Percentiles rank a stretch among this genome's conserved stretches.
phyloP scores from a whole-genome alignment of 2,888 invertebrate species.

The Drosophila paramelanica region DNA sequence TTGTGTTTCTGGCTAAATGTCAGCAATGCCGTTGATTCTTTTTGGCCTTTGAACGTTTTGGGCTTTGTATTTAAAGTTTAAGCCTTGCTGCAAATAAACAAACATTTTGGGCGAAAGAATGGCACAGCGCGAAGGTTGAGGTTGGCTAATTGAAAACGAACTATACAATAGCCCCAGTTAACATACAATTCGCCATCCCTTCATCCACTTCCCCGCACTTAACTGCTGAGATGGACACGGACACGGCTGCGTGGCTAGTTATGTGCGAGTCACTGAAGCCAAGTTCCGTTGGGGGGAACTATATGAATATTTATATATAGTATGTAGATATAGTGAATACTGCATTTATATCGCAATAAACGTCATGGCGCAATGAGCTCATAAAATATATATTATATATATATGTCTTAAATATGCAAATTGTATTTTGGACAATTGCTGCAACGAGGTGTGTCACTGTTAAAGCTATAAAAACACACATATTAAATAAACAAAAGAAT shows the following conservation, averaged over 20 bases:
- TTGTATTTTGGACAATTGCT: slow-evolving; percentile 28
- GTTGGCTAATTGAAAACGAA: slow-evolving; percentile 53
- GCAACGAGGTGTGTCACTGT: slow-evolving; percentile 48
- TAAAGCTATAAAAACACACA: slow-evolving; percentile 19
- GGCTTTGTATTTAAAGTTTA: slow-evolving; percentile 24
- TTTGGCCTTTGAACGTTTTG: slow-evolving; percentile 48
- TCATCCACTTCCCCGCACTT: slow-evolving; percentile 3
- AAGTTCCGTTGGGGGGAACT: slow-evolving; percentile 55
- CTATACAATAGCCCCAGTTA: slow-evolving; percentile 41
- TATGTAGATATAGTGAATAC: slow-evolving; percentile 8
- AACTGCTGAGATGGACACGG: slow-evolving; percentile 29
- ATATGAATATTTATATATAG: slow-evolving; percentile 10
- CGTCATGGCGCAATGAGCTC: slow-evolving; percentile 59
- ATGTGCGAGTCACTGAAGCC: slow-evolving; percentile 63
- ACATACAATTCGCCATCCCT: not conserved
- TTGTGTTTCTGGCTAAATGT: slow-evolving; percentile 43
- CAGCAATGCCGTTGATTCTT: slow-evolving; percentile 58
- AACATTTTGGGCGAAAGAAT: slow-evolving; percentile 35
- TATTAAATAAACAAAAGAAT: not conserved
- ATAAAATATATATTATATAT: slow-evolving; percentile 24
- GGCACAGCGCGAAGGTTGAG: slow-evolving; percentile 39
- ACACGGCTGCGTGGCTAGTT: slow-evolving; percentile 55
- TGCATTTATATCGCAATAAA: slow-evolving; percentile 40
- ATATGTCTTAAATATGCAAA: slow-evolving; percentile 56
- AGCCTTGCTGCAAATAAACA: slow-evolving; percentile 30